Conservation (phyloP, 2,113 vertebrate genomes). For the Alces alces region DNA sequence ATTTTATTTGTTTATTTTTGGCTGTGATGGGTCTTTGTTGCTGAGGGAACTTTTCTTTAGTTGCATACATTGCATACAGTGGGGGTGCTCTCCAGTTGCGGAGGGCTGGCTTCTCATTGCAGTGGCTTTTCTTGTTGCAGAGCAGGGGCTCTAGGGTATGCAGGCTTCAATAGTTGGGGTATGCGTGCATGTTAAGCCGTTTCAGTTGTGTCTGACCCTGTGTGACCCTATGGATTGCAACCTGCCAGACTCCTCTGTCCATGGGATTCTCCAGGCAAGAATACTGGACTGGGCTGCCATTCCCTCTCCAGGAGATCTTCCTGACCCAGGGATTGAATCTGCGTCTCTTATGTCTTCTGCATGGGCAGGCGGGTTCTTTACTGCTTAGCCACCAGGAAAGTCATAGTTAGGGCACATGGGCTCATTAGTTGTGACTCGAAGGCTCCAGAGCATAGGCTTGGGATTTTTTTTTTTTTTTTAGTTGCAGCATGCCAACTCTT, state of each 20-base stretch:
- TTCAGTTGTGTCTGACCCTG: neutral
- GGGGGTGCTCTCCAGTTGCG: accelerated
- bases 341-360: neutral
- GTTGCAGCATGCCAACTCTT: neutral
- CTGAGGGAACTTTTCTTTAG: neutral
- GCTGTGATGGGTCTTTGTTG: neutral
- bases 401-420: neutral
- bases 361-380: neutral
- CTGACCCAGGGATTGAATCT: neutral
- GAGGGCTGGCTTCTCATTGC: neutral
- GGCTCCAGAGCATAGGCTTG: neutral
- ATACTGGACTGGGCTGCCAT: neutral
- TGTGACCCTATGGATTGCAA: neutral
- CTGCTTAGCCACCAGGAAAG: neutral
- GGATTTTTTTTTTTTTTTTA: neutral
- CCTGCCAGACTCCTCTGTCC: neutral
- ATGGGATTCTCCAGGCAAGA: neutral
- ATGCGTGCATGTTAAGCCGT: accelerated
- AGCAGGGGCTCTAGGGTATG: neutral
- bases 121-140: neutral
- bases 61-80: neutral
- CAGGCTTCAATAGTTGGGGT: neutral
- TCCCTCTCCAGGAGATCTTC: neutral
- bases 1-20: neutral
- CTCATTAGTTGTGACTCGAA: neutral